Base-by-base conservation (phyloP, 2,888 invertebrate genomes). In the Cheilosia pagana region DNA sequence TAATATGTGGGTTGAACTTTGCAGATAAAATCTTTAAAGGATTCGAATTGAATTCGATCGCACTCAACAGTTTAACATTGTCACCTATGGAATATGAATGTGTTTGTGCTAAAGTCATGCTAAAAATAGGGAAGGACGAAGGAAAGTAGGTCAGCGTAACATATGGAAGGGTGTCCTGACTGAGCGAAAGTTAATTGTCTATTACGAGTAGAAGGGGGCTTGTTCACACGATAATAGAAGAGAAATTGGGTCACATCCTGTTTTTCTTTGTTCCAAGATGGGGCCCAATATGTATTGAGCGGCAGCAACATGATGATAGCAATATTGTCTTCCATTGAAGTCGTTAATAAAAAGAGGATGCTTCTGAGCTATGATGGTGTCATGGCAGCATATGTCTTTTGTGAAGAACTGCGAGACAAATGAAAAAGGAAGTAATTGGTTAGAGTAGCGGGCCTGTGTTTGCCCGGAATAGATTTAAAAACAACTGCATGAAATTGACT, bases 141-240 rank as follows among this genome's bases (percentile, higher is more conserved):
- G 16, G 21, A 16, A 45, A 55, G 31, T 68, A 45, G 68, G 55
- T 68, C 43, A 31, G 25, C 39, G 50, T 35, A 4, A 10, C 7
- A 10, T 19, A 19, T 28, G 19, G 25, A 55, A 19, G 55, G 28
- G 6, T 21, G 25, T 57, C 21, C 57, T 45, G 57, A 70, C 16
- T 70, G 45, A 70, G 31, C 16, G 57, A 31, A 41, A 52, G 25
- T 65, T 65, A 53, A 65, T 65, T 21, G 52, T 52, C 35, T 31
- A 21, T 8, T 63, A 10, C n/a, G 3, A 35, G 8, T 35, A 35
- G 3, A 35, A 35, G 65, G 16, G 23, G 39, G 1, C 23, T 39
- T 39, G 41, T 6, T 21, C 35, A 16, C 25, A 55, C 53, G 55
- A 43, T 55, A 55, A 43, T 19, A 3, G 21, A 21, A n/a, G n/a